Evolutionary conservation across 2,888 invertebrate species (phyloP), one percentile per base, ranked within the genome.

Genomic region (Pandemis cinnamomeana): DNA sequence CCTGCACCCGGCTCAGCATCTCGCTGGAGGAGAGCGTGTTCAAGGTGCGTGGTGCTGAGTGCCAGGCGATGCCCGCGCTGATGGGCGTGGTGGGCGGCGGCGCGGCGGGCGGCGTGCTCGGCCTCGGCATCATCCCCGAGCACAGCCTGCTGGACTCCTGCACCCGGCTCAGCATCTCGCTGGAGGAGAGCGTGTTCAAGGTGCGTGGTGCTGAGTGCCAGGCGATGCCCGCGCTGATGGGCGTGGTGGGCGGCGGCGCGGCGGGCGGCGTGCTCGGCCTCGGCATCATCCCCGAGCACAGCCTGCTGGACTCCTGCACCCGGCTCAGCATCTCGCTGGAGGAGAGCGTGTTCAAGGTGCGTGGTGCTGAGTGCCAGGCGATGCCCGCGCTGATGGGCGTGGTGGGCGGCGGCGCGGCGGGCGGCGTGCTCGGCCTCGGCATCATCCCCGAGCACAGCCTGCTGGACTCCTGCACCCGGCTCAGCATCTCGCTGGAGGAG

Each of bases 321-420:
- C 95, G 98, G 51, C 96, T 98, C 75, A 98, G 98, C 61, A 97
- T 98, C 80, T 98, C 98, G 77, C 95, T 98, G 73, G 98, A 98
- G 91, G 98, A 94, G 82, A 94, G 94, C 84, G 89, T 94, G 10
- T 94, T 94, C 79, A 94, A 94, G 90, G 94, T 93, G n/a, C n/a
- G n/a, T n/a, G n/a, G n/a, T n/a, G n/a, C n/a, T n/a, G 98, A 98
- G 93, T 97, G 98, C 82, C 98, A 98, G 89, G 98, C 98, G 75
- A 98, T 98, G 83, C 98, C 98, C 66, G 97, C 98, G 68, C 91
- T 98, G 83, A 95, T 96, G 83, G 97, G 97, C 85, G 95, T 96
- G 75, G 96, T 95, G 77, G 96, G 95, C 51, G 95, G 93, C 80
- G 93, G 93, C n/a, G 95, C 95, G 67, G 93, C 93, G 71, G 89